Base-by-base conservation (phyloP, 2,888 invertebrate genomes). In the Hypomecis atomaria region DNA sequence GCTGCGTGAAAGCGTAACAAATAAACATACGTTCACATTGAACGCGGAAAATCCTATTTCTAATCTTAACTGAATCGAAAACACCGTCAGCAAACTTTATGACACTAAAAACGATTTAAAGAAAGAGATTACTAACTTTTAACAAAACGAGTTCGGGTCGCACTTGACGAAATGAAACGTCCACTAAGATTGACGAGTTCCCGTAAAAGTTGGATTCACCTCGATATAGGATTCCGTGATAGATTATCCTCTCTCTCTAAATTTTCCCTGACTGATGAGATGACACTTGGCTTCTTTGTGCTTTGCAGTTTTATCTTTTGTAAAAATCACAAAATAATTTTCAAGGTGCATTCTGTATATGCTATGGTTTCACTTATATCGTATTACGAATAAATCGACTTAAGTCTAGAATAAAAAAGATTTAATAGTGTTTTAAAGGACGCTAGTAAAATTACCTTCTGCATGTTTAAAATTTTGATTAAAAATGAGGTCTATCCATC, bases 131-230 rank as follows among this genome's bases (percentile, higher is more conserved):
- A 23, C 23, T 3, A 23, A 23, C 23, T 23, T 23, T 23, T 23
- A 23, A 59, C 70, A 67, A 69, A 70, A 63, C 43, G 66, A 76
- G 65, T 63, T 23, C 48, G n/a, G 13, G 54, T 38, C 38, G 65
- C 63, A 49, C 63, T 54, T 70, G 72, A 65, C 70, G 73, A 71
- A 78, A 80, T 80, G 78, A 80, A 78, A 78, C 65, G 79, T 79
- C 81, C 62, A 59, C 69, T 61, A 78, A 79, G 79, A 81, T 81
- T 81, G 78, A 81, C 72, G 79, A 79, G 40, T 58, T 58, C 68
- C 59, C 65, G 71, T 62, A 65, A 68, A 74, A 72, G 68, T 73
- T 72, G 70, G 68, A 68, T 70, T 59, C 62, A 64, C 54, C 63
- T 64, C 64, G 61, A 65, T 65, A 58, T 57, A 68, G 65, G 52